These are phyloP conservation scores for Pan troglodytes DNA, from an alignment of 2,113 vertebrate species.

Conservation along the genomic window NHGRI_mPanTro3-v2.1_pri NC_072402.2:83965501-83966000, in stretches of 20 bases:
- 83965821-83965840: not conserved
- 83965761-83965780: not conserved
- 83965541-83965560: not conserved
- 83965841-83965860: not conserved
- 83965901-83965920: not conserved
- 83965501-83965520: not conserved
- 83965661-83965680: not conserved
- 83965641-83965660: not conserved
- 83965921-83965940: not conserved
- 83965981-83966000: not conserved
- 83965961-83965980: not conserved
- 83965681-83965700: not conserved
- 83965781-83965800: not conserved
- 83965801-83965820: not conserved
- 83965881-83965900: not conserved
- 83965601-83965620: not conserved
- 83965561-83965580: not conserved
- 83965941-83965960: not conserved
- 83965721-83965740: not conserved
- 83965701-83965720: not conserved
- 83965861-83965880: not conserved
- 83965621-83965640: not conserved
- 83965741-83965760: not conserved
- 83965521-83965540: not conserved
- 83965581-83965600: not conserved